Base-by-base conservation (phyloP, 1,140 invertebrate species). In the Drosophila bipectinata region DNA sequence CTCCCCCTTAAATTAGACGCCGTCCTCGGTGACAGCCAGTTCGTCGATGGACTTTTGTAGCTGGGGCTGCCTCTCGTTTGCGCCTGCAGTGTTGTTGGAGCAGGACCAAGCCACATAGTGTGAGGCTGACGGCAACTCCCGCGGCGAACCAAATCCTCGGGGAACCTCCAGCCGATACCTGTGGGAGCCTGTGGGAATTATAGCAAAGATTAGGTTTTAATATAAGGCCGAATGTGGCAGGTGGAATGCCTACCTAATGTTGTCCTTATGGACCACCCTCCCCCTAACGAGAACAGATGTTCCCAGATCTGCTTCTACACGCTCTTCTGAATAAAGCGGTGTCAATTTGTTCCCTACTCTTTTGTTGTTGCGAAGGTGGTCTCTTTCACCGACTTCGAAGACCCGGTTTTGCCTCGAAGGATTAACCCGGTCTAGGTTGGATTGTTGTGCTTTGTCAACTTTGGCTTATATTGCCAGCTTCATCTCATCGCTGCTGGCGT, bases 231-330 rank as follows among this genome's bases (percentile, higher is more conserved):
- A 21, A 1, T 21, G 1, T 21, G 21, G 21, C 21, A 21, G 21
- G 2, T 21, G 21, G 2, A 21, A 5, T 30, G 28, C 28, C 28
- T 44, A 15, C 15, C n/a, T 44, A 14, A 44, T 44, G 14, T 15
- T 44, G 12, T 39, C 37, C 37, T 39, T 39, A 39, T 10, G 8
- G 3, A 39, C 37, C 37, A 39, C 37, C 37, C 37, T 39, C 37
- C 37, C 10, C 37, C 12, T 47, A 47, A 47, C 24, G 44, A 47
- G 18, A 26, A 48, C 45, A 48, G 45, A 48, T 48, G 18, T 48
- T 48, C 45, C 45, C 45, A 48, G 21, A 48, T 26, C 21, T 48
- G 45, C 45, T 12, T 48, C 18, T 9, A 48, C 45, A 21, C 45
- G 45, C 21, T 48, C 18, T 48, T 48, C 21, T 21, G 21, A 21